Evolutionary conservation across 2,113 vertebrate genomes (phyloP).

Genomic region (Marmota flaviventris): DNA sequence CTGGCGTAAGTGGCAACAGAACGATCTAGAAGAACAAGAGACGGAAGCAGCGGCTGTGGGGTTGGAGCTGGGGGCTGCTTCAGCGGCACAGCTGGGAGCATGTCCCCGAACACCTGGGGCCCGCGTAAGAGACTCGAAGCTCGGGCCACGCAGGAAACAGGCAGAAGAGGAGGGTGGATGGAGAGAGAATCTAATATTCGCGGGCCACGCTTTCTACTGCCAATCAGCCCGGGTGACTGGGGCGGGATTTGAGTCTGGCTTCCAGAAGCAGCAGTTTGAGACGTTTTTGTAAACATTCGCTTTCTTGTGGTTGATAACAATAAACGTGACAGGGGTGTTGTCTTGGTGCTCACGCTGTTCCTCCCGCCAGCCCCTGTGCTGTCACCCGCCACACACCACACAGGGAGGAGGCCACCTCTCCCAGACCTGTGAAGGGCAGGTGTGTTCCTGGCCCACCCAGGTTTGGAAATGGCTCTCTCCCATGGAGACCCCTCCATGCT

Average conservation of each 20-base stretch:
- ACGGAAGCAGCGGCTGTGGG: slow-evolving; percentile 68
- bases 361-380: slow-evolving; percentile 61
- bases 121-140: slow-evolving; percentile 13
- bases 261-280: slow-evolving; percentile 74
- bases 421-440: neutral
- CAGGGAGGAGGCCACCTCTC: neutral
- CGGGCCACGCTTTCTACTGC: slow-evolving; percentile 11
- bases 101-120: neutral
- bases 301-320: slow-evolving; percentile 81
- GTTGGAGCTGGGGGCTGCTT: slow-evolving; percentile 66
- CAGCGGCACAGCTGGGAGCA: slow-evolving; percentile 73
- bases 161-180: neutral
- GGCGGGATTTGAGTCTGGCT: slow-evolving; percentile 48
- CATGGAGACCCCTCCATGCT: neutral
- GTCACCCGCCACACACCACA: neutral
- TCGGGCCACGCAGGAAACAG: neutral
- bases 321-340: slow-evolving; percentile 73
- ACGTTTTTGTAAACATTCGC: slow-evolving; percentile 57
- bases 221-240: neutral
- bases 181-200: neutral
- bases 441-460: neutral
- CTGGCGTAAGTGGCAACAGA: slow-evolving; percentile 88
- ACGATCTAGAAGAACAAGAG: slow-evolving; percentile 72
- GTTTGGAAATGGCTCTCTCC: neutral
- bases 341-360: slow-evolving; percentile 17